Percentiles rank a stretch among this genome's conserved stretches.
Evolutionary conservation across 1,140 invertebrate genomes (phyloP).

Genomic region (Drosophila sechellia): DNA sequence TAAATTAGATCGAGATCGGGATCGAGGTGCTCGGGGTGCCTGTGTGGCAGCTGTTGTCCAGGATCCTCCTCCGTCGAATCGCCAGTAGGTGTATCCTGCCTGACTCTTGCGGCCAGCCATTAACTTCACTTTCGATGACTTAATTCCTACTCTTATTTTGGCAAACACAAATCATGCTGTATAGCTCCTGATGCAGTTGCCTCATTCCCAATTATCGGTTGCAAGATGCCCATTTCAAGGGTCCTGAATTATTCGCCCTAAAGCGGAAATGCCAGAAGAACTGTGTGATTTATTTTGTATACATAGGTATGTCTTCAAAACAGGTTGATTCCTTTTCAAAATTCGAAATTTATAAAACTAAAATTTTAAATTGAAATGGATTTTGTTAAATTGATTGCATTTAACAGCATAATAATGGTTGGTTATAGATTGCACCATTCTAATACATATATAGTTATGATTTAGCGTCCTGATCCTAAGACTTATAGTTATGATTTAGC

Average conservation of each 20-base stretch:
- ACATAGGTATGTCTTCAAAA: too few relatives aligned
- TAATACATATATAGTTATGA: too few relatives aligned
- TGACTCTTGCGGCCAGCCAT: slow-evolving; percentile 65
- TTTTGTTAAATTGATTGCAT: too few relatives aligned
- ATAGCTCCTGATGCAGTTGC: slow-evolving; percentile 68
- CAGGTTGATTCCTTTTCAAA: too few relatives aligned
- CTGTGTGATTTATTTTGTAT: not conserved
- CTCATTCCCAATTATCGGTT: slow-evolving; percentile 66
- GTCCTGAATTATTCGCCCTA: not conserved
- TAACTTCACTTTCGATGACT: slow-evolving; percentile 60
- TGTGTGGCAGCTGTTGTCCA: slow-evolving; percentile 66
- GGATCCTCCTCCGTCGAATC: slow-evolving; percentile 14
- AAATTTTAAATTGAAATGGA: too few relatives aligned
- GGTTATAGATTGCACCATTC: too few relatives aligned
- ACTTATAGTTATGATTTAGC: slow-evolving; percentile 5
- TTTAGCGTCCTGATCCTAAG: not conserved
- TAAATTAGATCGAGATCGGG: slow-evolving; percentile 79
- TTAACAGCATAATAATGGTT: too few relatives aligned
- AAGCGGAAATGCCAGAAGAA: not conserved
- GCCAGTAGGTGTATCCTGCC: slow-evolving; percentile 50
- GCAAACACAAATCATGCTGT: slow-evolving; percentile 60
- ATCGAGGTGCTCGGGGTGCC: slow-evolving; percentile 37
- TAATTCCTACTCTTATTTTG: slow-evolving; percentile 24
- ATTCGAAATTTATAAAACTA: too few relatives aligned
- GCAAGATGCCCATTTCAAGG: slow-evolving; percentile 13